Evolutionary conservation across 2,888 invertebrate genomes (phyloP).

Genomic region (Cataglyphis altisquamis): DNA sequence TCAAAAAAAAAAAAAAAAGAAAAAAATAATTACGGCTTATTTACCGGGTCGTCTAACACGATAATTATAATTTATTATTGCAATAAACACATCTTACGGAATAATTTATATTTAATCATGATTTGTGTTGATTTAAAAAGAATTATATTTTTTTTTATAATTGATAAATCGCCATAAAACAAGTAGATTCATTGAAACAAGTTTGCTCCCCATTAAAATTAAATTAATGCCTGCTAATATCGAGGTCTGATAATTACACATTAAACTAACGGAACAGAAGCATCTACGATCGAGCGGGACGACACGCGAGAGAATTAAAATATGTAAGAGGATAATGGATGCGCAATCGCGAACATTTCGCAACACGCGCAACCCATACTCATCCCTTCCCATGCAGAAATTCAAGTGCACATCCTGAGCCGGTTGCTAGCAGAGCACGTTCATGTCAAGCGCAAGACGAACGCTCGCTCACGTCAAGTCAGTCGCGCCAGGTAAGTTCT

Average conservation of each 20-base stretch:
- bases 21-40: background rate
- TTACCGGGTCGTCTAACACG: background rate
- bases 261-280: conserved; percentile 15
- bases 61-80: background rate
- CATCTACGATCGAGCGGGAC: background rate
- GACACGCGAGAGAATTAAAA: conserved; percentile 18
- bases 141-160: background rate
- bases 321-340: conserved; percentile 44
- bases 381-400: conserved; percentile 24
- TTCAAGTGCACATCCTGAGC: conserved; percentile 44
- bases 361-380: conserved; percentile 60
- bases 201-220: conserved; percentile 2
- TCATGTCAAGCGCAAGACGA: conserved; percentile 56
- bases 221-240: background rate
- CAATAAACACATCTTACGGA: background rate
- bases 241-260: conserved; percentile 2
- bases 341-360: conserved; percentile 54
- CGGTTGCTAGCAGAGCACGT: conserved; percentile 55
- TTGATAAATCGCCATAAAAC: background rate
- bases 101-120: background rate
- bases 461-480: conserved; percentile 16
- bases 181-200: background rate
- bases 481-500: conserved; percentile 73
- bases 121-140: background rate
- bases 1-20: background rate